phyloP scores from a whole-genome alignment of 2,113 vertebrate genomes.

The Stegastes partitus region DNA sequence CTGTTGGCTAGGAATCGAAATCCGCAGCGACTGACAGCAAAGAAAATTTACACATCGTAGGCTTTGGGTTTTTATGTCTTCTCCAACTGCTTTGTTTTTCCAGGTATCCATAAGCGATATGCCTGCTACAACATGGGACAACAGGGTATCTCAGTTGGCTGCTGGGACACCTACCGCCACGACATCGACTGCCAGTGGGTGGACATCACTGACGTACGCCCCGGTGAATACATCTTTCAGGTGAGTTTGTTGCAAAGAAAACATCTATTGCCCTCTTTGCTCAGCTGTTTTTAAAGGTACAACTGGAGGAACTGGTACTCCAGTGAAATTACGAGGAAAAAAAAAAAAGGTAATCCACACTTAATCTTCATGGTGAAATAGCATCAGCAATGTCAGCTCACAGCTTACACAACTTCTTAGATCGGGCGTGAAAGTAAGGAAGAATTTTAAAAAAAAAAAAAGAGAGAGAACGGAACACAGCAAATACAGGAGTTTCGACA shows the following conservation, averaged over 20 bases:
- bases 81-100: background rate
- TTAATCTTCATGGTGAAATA: slow-evolving; percentile 27
- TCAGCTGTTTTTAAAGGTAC: background rate
- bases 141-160: slow-evolving; percentile 95
- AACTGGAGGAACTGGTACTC: background rate
- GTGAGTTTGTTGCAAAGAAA: slow-evolving; percentile 70
- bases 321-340: slow-evolving; percentile 3
- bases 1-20: slow-evolving; percentile 19
- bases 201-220: slow-evolving; percentile 92
- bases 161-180: slow-evolving; percentile 98
- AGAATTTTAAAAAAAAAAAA: background rate
- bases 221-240: slow-evolving; percentile 97
- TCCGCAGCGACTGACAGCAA: slow-evolving; percentile 16
- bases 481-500: slow-evolving; percentile 55
- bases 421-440: slow-evolving; percentile 7
- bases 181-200: slow-evolving; percentile 99
- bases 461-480: slow-evolving; percentile 8
- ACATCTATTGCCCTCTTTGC: background rate
- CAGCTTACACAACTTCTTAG: slow-evolving; percentile 23
- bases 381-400: slow-evolving; percentile 7
- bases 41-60: slow-evolving; percentile 3
- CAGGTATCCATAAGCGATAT: slow-evolving; percentile 90
- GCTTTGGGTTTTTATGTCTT: background rate
- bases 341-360: slow-evolving; percentile 4
- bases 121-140: slow-evolving; percentile 98